Evolutionary conservation across 2,888 invertebrate genomes (phyloP).

Genomic region (Callosobruchus maculatus): DNA sequence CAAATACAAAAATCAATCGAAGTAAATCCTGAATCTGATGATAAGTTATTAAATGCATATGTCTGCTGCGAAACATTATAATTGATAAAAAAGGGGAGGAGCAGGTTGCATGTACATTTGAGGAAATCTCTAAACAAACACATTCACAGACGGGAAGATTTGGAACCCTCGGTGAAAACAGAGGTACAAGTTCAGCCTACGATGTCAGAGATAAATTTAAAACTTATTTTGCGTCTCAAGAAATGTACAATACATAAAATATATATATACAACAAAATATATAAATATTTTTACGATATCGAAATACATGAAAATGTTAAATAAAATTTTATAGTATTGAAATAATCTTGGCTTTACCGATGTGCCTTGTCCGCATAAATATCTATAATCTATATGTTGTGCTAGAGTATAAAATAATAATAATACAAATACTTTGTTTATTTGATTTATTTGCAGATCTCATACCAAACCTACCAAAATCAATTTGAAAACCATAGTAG

Average conservation of each 20-base stretch:
- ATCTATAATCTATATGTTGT: too few relatives aligned
- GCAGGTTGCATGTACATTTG: conserved; percentile 7
- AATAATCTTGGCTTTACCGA: too few relatives aligned
- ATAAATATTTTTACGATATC: neutral
- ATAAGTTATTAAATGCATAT: conserved; percentile 17
- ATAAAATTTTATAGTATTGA: too few relatives aligned
- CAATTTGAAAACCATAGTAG: too few relatives aligned
- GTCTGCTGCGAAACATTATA: conserved; percentile 16
- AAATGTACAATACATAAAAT: conserved; percentile 8
- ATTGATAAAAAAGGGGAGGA: conserved; percentile 17
- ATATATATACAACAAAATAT: neutral
- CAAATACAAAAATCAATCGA: conserved; percentile 17
- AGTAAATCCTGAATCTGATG: conserved; percentile 11
- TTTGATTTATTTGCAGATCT: too few relatives aligned
- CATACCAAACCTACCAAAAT: too few relatives aligned
- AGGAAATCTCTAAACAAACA: conserved; percentile 9
- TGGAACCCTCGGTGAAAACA: conserved; percentile 13
- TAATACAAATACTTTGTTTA: neutral
- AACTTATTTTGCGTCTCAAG: conserved; percentile 10
- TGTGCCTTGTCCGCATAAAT: too few relatives aligned
- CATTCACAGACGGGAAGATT: conserved; percentile 6
- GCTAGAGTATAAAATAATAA: too few relatives aligned
- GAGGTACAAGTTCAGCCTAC: conserved; percentile 7
- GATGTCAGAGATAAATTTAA: conserved; percentile 11
- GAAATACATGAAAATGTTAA: too few relatives aligned